Evolutionary conservation across 2,888 invertebrate species (phyloP).

Genomic region (Glyphotaelius pellucidus): DNA sequence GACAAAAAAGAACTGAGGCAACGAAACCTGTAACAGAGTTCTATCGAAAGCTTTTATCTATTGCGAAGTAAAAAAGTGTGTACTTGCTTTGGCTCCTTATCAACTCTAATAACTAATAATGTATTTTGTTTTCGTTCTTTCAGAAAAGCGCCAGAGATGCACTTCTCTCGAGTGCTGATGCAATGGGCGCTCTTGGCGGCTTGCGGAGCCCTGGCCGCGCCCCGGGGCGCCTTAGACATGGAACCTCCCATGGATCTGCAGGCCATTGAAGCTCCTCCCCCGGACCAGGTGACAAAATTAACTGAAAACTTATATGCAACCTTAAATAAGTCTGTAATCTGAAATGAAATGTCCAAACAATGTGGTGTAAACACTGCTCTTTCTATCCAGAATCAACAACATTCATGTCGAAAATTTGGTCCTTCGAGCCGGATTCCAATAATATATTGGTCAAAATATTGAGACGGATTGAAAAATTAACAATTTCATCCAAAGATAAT

Average conservation of each 20-base stretch:
- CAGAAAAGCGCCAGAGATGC: conserved; percentile 35
- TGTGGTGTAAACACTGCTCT: too few relatives aligned
- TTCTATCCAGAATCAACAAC: not conserved
- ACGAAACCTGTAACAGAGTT: too few relatives aligned
- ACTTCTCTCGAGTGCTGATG: conserved; percentile 67
- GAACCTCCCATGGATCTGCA: conserved; percentile 71
- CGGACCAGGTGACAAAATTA: conserved; percentile 71
- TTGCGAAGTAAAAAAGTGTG: not conserved
- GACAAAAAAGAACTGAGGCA: too few relatives aligned
- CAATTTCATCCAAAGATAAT: too few relatives aligned
- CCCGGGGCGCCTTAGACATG: conserved; percentile 69
- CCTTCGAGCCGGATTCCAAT: not conserved
- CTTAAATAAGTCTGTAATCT: too few relatives aligned
- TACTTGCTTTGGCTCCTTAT: too few relatives aligned
- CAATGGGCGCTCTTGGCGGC: conserved; percentile 73
- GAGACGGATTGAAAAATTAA: too few relatives aligned
- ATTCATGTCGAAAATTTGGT: not conserved
- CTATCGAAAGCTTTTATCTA: not conserved
- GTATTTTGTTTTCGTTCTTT: not conserved
- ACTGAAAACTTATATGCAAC: not conserved
- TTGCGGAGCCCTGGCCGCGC: conserved; percentile 71
- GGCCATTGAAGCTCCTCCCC: conserved; percentile 72
- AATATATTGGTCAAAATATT: not conserved
- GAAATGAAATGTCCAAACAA: too few relatives aligned
- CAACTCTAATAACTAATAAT: too few relatives aligned